Evolutionary conservation across 2,797 vertebrate genomes (phyloP), one percentile per base, ranked within the genome.

Genomic region (Schizopygopsis pylzovi): DNA sequence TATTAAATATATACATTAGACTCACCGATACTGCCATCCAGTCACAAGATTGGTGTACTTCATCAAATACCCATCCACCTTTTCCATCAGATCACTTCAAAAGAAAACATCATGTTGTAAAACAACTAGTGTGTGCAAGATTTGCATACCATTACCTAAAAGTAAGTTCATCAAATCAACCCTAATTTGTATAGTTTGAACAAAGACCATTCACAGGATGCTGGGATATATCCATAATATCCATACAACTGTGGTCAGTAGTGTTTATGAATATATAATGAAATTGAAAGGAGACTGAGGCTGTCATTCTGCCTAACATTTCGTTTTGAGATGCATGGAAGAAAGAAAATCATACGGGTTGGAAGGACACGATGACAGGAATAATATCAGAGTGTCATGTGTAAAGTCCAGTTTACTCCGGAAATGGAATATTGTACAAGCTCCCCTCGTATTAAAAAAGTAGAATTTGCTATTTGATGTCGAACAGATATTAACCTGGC

Each of bases 11-110:
- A 83, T 22, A 12, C 33, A 25, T 67, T 43, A 4, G 56, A 92
- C 96, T 96, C 94, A 99, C 98, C 98, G 94, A 89, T 97, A 99
- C 75, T 99, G 98, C 98, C 98, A 99, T 49, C 98, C 98, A n/a
- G 98, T 99, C 81, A 99, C 98, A 8, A 99, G 96, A 92, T 99
- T 99, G 79, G 98, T 99, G 78, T 99, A 99, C 89, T 99, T 99
- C 98, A 99, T 99, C 90, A 99, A 92, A 91, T 98, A 98, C 47
- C 98, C 98, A 81, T 93, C 96, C 76, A 99, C 97, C 89, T 97
- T 99, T 93, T 99, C 98, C 98, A 99, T 99, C 93, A 99, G 97
- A 90, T 99, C 98, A 90, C 98, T 99, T 91, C 2, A 33, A 47
- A 79, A 59, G 6, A 45, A 70, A 37, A 54, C 7, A 72, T 59